A percentile compares a stretch with the other conserved stretches of the same genome.
Conservation (phyloP, 2,113 vertebrate genomes). For the Periophthalmus modestus region DNA sequence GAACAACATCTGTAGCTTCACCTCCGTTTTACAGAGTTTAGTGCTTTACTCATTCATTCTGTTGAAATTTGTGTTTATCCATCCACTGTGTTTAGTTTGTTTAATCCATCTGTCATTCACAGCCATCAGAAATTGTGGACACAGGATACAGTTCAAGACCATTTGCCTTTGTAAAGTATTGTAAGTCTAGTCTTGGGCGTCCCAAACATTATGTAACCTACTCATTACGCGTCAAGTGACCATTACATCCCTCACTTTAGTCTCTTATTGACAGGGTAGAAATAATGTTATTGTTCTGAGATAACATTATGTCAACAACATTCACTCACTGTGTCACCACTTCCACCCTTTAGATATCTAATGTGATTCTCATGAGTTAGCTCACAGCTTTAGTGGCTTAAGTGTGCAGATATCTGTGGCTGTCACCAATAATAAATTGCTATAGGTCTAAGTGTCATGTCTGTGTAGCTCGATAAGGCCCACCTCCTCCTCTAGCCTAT, state of each 20-base stretch:
- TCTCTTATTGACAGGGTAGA: conserved; percentile 52
- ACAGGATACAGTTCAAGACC: neutral
- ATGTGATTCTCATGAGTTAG: conserved; percentile 28
- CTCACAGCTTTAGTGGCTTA: conserved; percentile 14
- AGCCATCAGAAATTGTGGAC: neutral
- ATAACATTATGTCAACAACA: conserved; percentile 39
- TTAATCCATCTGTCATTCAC: neutral
- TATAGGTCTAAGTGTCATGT: conserved; percentile 53
- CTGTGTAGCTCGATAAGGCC: conserved; percentile 71
- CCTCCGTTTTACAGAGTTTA: too few relatives aligned
- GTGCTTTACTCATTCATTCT: too few relatives aligned
- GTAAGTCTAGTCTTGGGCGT: neutral
- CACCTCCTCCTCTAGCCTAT: conserved; percentile 56
- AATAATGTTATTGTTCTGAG: conserved; percentile 32
- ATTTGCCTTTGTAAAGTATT: neutral
- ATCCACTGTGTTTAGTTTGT: too few relatives aligned
- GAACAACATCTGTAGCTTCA: too few relatives aligned
- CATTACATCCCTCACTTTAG: conserved; percentile 41
- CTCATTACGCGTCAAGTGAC: conserved; percentile 19
- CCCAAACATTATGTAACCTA: neutral
- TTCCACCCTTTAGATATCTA: conserved; percentile 38
- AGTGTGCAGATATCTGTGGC: conserved; percentile 40
- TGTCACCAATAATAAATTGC: conserved; percentile 76
- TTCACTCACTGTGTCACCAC: conserved; percentile 11
- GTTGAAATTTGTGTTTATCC: too few relatives aligned